Conservation (phyloP, 2,113 vertebrate species). For the Daphoenositta chrysoptera region DNA sequence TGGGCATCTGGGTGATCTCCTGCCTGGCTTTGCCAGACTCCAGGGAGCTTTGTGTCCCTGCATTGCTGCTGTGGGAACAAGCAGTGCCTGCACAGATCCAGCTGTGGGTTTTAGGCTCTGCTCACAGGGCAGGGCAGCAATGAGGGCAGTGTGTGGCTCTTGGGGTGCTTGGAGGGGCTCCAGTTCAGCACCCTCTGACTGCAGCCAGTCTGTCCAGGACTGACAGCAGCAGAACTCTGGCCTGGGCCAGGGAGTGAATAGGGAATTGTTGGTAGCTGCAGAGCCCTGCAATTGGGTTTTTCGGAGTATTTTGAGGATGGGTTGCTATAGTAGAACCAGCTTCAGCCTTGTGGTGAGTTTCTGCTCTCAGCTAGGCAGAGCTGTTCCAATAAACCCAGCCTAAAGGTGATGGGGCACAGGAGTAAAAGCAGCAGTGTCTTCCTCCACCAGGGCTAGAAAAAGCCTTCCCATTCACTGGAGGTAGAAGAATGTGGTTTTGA, state of each 20-base stretch:
- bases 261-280: background rate
- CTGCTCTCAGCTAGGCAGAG: background rate
- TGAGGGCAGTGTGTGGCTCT: background rate
- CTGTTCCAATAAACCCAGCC: background rate
- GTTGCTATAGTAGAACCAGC: background rate
- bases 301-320: background rate
- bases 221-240: background rate
- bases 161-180: background rate
- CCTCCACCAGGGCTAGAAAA: background rate
- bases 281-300: background rate
- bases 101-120: background rate
- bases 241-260: background rate
- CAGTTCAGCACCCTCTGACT: background rate
- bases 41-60: background rate
- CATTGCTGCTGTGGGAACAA: background rate
- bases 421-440: background rate
- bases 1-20: background rate
- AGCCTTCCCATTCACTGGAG: background rate
- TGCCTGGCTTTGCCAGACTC: background rate
- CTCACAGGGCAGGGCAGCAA: background rate
- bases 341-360: background rate
- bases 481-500: background rate
- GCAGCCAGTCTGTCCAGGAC: background rate
- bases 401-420: background rate
- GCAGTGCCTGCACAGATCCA: background rate